Percentiles rank a stretch among this genome's conserved stretches.
Evolutionary conservation across 2,113 vertebrate species (phyloP).

Genomic region (Ondatra zibethicus): DNA sequence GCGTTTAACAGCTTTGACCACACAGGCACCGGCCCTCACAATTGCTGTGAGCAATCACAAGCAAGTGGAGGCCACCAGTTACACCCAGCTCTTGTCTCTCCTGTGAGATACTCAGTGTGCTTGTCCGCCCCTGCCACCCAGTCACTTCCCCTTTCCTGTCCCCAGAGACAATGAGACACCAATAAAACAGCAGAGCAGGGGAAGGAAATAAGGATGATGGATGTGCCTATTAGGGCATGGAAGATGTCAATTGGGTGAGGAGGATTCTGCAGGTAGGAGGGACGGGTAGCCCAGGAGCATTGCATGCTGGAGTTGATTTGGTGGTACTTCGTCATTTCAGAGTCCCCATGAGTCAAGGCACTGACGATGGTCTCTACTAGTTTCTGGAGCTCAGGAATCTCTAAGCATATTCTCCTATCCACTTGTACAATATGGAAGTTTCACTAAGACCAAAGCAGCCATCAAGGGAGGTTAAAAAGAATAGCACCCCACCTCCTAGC

Average conservation of each 20-base stretch:
- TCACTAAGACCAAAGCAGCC: not conserved
- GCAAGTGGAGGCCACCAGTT: not conserved
- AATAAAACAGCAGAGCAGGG: slow-evolving; percentile 51
- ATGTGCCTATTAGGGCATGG: not conserved
- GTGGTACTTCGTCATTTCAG: not conserved
- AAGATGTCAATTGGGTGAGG: not conserved
- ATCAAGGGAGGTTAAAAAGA: not conserved
- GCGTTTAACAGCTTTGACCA: slow-evolving; percentile 47
- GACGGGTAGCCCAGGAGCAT: not conserved
- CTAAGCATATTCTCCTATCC: not conserved
- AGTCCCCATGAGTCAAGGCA: not conserved
- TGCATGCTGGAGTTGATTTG: slow-evolving; percentile 44
- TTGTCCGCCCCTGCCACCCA: not conserved
- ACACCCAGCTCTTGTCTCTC: slow-evolving; percentile 9
- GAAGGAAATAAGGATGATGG: slow-evolving; percentile 37
- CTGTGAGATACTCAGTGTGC: not conserved
- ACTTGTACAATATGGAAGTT: not conserved
- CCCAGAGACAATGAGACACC: slow-evolving; percentile 45
- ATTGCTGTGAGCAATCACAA: not conserved
- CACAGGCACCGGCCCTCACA: slow-evolving; percentile 19
- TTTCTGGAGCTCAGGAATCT: not conserved
- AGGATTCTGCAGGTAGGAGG: slow-evolving; percentile 21
- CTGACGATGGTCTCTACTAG: not conserved
- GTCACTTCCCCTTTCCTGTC: slow-evolving; percentile 17
- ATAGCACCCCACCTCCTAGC: not conserved